phyloP scores from a whole-genome alignment of 2,888 invertebrate species.

The Tiphia femorata region DNA sequence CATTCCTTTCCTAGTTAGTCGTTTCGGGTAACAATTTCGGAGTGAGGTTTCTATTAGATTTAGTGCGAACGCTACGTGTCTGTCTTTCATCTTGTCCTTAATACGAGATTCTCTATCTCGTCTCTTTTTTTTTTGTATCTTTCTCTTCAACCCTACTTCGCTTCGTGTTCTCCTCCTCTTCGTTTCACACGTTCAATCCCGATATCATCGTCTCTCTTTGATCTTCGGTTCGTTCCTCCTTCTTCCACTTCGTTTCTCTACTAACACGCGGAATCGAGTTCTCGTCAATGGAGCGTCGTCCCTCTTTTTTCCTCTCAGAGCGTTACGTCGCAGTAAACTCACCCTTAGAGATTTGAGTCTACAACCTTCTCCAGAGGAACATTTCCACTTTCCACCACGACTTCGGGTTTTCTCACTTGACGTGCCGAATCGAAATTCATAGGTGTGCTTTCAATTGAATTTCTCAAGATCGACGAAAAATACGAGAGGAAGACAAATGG shows the following conservation, averaged over 20 bases:
- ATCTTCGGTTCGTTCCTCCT: background rate
- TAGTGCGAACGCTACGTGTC: too few relatives aligned
- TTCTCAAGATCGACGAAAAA: background rate
- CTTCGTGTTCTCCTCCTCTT: background rate
- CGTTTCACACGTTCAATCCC: too few relatives aligned
- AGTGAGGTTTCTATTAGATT: too few relatives aligned
- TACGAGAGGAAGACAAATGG: background rate
- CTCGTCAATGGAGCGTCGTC: background rate
- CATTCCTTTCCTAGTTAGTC: too few relatives aligned
- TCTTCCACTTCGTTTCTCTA: background rate
- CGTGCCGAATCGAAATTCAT: constrained; percentile 35
- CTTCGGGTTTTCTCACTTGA: constrained; percentile 33
- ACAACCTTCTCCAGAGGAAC: constrained; percentile 25
- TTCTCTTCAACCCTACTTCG: background rate
- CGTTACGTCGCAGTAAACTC: constrained; percentile 42
- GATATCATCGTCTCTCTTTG: constrained; percentile 3
- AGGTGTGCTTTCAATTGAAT: constrained; percentile 28
- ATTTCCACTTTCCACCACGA: constrained; percentile 32
- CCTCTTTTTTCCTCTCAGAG: constrained; percentile 3
- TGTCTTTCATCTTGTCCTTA: too few relatives aligned
- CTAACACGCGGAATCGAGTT: background rate
- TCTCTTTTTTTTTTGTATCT: background rate
- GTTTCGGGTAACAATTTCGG: too few relatives aligned
- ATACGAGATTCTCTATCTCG: too few relatives aligned
- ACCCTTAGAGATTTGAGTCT: constrained; percentile 40